Percentiles rank a stretch among this genome's conserved stretches.
phyloP scores from a whole-genome alignment of 2,888 invertebrate genomes.

The Spilarctia lutea region DNA sequence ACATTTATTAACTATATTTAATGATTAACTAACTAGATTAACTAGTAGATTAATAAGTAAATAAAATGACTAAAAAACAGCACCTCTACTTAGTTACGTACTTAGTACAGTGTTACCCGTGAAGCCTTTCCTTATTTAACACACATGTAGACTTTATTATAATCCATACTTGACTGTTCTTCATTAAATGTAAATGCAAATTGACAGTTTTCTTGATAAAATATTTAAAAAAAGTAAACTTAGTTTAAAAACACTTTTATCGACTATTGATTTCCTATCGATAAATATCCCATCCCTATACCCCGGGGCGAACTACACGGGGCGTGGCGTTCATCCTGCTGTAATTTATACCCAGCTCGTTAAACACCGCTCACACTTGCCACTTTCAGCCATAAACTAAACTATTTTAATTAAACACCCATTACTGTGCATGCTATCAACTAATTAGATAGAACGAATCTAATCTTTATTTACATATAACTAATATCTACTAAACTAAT shows the following conservation, averaged over 20 bases:
- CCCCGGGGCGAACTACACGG: conserved; percentile 69
- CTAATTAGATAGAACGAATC: conserved; percentile 18
- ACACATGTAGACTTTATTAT: too few relatives aligned
- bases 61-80: too few relatives aligned
- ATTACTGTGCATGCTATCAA: conserved; percentile 39
- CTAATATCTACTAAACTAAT: conserved; percentile 4
- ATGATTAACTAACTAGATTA: too few relatives aligned
- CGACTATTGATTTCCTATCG: conserved; percentile 22
- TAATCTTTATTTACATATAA: conserved; percentile 3
- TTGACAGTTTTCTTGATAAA: neutral
- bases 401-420: conserved; percentile 71
- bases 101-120: too few relatives aligned
- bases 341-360: conserved; percentile 82
- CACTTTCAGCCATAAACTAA: conserved; percentile 68
- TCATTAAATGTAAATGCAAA: neutral
- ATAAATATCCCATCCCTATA: conserved; percentile 55
- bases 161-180: neutral
- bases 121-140: too few relatives aligned
- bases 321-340: conserved; percentile 79
- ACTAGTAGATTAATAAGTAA: too few relatives aligned
- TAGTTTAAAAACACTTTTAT: too few relatives aligned
- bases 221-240: neutral
- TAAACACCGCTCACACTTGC: conserved; percentile 70
- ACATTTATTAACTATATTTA: too few relatives aligned
- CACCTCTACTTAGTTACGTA: too few relatives aligned